Base-by-base conservation (phyloP, 2,888 invertebrate genomes). In the Caenorhabditis parvicauda region DNA sequence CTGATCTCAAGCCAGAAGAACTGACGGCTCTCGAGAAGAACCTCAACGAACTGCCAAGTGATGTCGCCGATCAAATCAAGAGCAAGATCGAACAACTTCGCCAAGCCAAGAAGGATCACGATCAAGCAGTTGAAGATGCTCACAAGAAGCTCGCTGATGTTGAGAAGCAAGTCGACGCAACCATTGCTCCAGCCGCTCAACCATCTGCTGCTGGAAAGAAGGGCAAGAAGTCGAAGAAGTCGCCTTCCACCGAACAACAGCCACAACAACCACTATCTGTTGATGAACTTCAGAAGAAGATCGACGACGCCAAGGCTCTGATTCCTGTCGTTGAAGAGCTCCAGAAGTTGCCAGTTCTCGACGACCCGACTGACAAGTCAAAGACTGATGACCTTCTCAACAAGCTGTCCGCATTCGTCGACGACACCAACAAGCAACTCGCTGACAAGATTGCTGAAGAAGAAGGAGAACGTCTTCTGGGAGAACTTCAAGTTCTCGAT, bases 81-180 rank as follows among this genome's bases (percentile, higher is more conserved):
- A 42, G 25, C 17, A 54, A 54, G 29, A 47, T 54, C 37, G 41
- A 57, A 41, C 25, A 28, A 39, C 29, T 57, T 17, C 41, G 47
- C 17, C 29, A 44, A 14, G 51, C 51, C 51, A 57, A 50, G 25
- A 38, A 39, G 27, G 25, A 6, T 17, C 35, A 51, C 24, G 57
- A 63, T 41, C 59, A 63, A 53, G 59, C 59, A 27, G 48, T 52
- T 7, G 46, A 55, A 28, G 62, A 54, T n/a, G 54, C 57, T 7
- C 63, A 61, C 54, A 56, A 62, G 22, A 59, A 62, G 43, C 46
- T 60, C n/a, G 53, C 38, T 27, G 46, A 53, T 9, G 38, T 42
- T 24, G 43, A 55, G 19, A 60, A 59, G 37, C 49, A 54, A 28
- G 44, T 54, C 44, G 54, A 53, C 12, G 54, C 38, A 37, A 61